Conservation (phyloP, 2,888 invertebrate genomes). For the Caenorhabditis sp. region DNA sequence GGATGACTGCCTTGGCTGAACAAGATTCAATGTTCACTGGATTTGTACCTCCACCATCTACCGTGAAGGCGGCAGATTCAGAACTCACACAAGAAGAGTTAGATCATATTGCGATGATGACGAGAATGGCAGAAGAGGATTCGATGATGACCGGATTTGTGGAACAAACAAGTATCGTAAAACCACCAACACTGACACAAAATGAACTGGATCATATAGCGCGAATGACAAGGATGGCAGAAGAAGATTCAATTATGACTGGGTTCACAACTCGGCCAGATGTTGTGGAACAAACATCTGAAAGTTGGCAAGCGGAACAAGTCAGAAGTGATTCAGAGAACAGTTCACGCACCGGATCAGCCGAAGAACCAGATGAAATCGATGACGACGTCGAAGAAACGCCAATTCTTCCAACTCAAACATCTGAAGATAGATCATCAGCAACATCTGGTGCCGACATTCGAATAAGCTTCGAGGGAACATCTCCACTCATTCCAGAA, state of each 20-base stretch:
- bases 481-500: not conserved
- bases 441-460: conserved; percentile 5
- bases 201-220: conserved; percentile 64
- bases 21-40: not conserved
- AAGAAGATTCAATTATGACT: conserved; percentile 11
- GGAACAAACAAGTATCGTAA: not conserved
- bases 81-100: conserved; percentile 59
- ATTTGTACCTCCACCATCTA: not conserved
- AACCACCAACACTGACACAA: conserved; percentile 40
- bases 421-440: not conserved
- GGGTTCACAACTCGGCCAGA: too few relatives aligned
- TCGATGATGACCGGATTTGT: conserved; percentile 5
- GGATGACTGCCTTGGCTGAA: not conserved
- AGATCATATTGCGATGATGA: conserved; percentile 60
- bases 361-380: not conserved
- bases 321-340: not conserved
- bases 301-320: not conserved
- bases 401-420: not conserved
- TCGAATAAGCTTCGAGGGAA: too few relatives aligned
- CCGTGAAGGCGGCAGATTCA: not conserved
- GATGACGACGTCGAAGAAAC: not conserved
- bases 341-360: not conserved
- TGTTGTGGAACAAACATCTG: not conserved
- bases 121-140: conserved; percentile 34
- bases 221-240: conserved; percentile 46